Evolutionary conservation across 2,113 vertebrate genomes (phyloP).

Genomic region (Anser brachyrhynchus): DNA sequence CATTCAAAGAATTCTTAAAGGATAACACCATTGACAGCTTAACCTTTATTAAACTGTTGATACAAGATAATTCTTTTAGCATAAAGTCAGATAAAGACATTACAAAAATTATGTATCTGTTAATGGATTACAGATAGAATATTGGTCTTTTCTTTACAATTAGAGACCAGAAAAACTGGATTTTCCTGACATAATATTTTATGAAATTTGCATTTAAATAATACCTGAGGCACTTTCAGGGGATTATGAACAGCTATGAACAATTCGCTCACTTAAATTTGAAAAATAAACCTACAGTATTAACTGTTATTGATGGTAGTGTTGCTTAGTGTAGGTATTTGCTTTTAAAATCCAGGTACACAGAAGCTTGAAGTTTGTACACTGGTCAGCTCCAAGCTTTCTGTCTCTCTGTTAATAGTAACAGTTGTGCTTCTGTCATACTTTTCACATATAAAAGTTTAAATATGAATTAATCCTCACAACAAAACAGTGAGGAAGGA

Average conservation of each 20-base stretch:
- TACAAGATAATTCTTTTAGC: neutral
- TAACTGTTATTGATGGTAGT: neutral
- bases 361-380: neutral
- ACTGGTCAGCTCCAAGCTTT: neutral
- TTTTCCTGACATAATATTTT: neutral
- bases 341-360: neutral
- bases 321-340: neutral
- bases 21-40: neutral
- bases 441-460: neutral
- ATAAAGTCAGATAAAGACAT: neutral
- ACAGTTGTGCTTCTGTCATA: neutral
- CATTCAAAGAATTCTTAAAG: neutral
- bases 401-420: neutral
- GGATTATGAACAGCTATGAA: conserved; percentile 21
- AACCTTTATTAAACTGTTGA: conserved; percentile 40
- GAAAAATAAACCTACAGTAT: neutral
- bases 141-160: neutral
- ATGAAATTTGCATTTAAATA: conserved; percentile 20
- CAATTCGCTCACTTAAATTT: neutral
- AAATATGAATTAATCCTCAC: neutral
- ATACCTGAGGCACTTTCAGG: neutral
- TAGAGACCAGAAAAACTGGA: neutral
- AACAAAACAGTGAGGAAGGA: neutral
- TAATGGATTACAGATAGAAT: neutral
- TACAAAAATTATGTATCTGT: conserved; percentile 5